phyloP scores from a whole-genome alignment of 1,140 invertebrate genomes.

The Bilobella aurantiaca region DNA sequence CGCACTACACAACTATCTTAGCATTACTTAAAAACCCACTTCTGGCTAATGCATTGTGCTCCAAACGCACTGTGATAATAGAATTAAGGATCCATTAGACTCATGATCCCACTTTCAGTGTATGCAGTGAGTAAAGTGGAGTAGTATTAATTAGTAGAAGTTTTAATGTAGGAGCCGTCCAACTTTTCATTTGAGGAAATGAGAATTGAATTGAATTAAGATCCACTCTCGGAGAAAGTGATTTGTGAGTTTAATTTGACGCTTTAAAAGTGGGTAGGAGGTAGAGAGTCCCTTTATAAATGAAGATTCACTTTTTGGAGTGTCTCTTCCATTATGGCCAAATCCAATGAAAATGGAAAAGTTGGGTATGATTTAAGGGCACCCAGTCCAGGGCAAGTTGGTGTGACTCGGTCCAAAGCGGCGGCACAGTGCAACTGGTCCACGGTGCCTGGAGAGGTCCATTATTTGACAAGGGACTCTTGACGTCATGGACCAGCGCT shows the following conservation, averaged over 20 bases:
- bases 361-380: background rate
- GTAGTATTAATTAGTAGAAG: background rate
- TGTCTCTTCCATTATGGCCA: too few species aligned
- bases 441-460: background rate
- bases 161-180: background rate
- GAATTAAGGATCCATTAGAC: too few species aligned
- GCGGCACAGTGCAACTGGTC: slow-evolving; percentile 2
- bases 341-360: background rate
- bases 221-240: background rate
- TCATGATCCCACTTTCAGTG: background rate
- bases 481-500: slow-evolving; percentile 26
- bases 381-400: background rate
- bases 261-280: background rate
- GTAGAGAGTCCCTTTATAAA: background rate
- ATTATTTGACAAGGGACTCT: slow-evolving; percentile 19
- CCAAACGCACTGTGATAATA: too few species aligned
- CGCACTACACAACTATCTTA: too few species aligned
- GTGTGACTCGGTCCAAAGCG: background rate
- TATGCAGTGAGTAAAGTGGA: background rate
- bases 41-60: too few species aligned
- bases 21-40: too few species aligned
- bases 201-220: background rate
- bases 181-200: slow-evolving; percentile 5
- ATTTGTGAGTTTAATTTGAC: slow-evolving; percentile 9
- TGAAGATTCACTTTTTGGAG: background rate